These are phyloP conservation scores for Teleopsis dalmanni DNA, from an alignment of 1,140 invertebrate species.

Conservation along the genomic window DNA sequence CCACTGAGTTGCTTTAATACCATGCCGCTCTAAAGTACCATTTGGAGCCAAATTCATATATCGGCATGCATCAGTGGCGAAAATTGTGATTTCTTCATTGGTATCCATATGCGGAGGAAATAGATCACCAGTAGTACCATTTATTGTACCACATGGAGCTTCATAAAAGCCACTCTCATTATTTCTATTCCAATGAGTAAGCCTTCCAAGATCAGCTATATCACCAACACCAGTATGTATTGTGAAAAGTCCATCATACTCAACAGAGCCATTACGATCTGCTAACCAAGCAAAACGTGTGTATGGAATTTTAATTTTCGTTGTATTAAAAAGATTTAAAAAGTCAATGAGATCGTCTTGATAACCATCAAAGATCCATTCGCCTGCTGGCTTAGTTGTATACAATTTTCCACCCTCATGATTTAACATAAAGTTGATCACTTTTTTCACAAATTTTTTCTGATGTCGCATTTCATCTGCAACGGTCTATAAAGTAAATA, in stretches of 20 bases:
- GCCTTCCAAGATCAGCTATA: slow-evolving; percentile 54
- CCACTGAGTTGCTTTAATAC: slow-evolving; percentile 54
- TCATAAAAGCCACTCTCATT: slow-evolving; percentile 51
- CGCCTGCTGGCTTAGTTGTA: slow-evolving; percentile 55
- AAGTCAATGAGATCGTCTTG: slow-evolving; percentile 58
- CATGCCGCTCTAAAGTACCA: slow-evolving; percentile 32
- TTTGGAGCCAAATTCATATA: slow-evolving; percentile 44
- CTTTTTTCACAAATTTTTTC: slow-evolving; percentile 42
- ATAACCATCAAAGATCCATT: slow-evolving; percentile 70
- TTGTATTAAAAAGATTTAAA: slow-evolving; percentile 50
- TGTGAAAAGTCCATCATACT: slow-evolving; percentile 66
- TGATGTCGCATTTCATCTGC: slow-evolving; percentile 51
- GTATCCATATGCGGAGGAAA: slow-evolving; percentile 60
- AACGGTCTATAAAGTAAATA: slow-evolving; percentile 52
- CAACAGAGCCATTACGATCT: slow-evolving; percentile 61
- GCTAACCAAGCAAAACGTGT: slow-evolving; percentile 74
- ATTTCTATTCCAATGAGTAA: slow-evolving; percentile 60
- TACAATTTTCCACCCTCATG: slow-evolving; percentile 49
- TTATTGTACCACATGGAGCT: slow-evolving; percentile 54
- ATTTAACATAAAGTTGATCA: slow-evolving; percentile 50
- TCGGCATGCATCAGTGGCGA: slow-evolving; percentile 65
- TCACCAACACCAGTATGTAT: slow-evolving; percentile 63
- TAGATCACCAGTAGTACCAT: slow-evolving; percentile 67
- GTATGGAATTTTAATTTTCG: slow-evolving; percentile 53
- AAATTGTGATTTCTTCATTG: slow-evolving; percentile 52